phyloP scores from a whole-genome alignment of 2,888 invertebrate species.

The Caenorhabditis auriculariae region DNA sequence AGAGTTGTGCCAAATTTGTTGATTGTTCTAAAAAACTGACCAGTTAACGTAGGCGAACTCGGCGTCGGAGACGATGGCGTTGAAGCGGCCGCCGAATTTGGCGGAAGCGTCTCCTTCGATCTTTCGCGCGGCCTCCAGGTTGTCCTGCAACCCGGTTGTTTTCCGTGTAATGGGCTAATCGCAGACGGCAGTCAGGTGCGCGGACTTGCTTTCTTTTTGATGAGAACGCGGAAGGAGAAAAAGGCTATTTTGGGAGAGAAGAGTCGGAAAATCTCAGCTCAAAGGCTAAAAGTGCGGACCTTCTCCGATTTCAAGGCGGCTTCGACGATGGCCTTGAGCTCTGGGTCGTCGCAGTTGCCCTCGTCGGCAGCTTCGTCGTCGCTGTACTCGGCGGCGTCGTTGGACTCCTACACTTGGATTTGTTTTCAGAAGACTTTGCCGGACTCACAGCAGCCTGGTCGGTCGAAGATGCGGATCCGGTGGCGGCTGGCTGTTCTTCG shows the following conservation, averaged over 20 bases:
- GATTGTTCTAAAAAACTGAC: conserved; percentile 3
- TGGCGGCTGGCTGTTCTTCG: conserved; percentile 39
- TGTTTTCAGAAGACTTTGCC: conserved; percentile 3
- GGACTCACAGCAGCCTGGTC: conserved; percentile 16
- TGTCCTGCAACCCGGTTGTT: conserved; percentile 48
- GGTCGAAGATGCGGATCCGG: conserved; percentile 19
- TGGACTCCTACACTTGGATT: conserved; percentile 27
- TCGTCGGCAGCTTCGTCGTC: conserved; percentile 43
- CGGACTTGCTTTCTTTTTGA: no score
- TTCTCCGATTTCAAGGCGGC: conserved; percentile 34
- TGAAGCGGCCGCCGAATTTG: conserved; percentile 62
- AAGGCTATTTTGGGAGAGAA: no score
- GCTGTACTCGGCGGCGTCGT: conserved; percentile 32
- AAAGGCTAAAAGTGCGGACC: conserved; percentile 17
- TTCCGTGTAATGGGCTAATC: no score
- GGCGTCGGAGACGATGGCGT: conserved; percentile 60
- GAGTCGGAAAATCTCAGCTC: no score
- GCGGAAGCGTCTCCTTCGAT: conserved; percentile 56
- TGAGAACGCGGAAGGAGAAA: no score
- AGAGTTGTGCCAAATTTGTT: neutral
- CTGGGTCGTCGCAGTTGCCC: conserved; percentile 60
- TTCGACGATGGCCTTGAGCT: conserved; percentile 50
- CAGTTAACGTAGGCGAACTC: conserved; percentile 60
- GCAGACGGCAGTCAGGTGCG: no score
- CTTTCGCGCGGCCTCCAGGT: conserved; percentile 60